Percentiles rank a stretch among this genome's conserved stretches.
phyloP scores from a whole-genome alignment of 1,140 invertebrate genomes.

The Oedothorax gibbosus region DNA sequence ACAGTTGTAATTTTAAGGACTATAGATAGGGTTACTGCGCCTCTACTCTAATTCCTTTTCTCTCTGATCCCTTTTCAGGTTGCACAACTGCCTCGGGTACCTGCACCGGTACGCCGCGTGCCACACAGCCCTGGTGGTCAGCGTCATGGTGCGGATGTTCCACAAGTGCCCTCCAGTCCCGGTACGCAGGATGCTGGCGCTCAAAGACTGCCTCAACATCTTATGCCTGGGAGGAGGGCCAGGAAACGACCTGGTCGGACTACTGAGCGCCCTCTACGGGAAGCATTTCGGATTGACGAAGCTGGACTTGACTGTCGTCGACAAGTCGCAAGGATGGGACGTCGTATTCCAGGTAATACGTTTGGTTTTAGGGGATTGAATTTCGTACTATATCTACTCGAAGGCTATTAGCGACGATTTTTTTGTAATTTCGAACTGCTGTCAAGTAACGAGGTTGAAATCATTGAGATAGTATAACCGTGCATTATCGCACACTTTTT shows the following conservation, averaged over 20 bases:
- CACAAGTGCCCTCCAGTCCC: slow-evolving; percentile 15
- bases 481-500: no score
- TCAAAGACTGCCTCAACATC: slow-evolving; percentile 4
- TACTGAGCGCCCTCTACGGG: slow-evolving; percentile 31
- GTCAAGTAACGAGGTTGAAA: no score
- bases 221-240: slow-evolving; percentile 18
- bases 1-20: no score
- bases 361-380: no score
- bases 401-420: no score
- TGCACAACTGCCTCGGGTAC: slow-evolving; percentile 7
- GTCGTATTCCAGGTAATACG: not conserved
- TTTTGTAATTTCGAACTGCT: not conserved
- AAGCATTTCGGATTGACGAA: slow-evolving; percentile 9
- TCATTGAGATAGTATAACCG: no score
- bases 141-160: slow-evolving; percentile 22
- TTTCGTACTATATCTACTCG: no score
- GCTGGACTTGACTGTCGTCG: slow-evolving; percentile 8
- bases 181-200: slow-evolving; percentile 6
- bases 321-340: slow-evolving; percentile 3
- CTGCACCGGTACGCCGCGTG: slow-evolving; percentile 6
- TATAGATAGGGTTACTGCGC: no score
- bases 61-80: no score
- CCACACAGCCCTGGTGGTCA: slow-evolving; percentile 10
- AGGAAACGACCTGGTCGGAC: slow-evolving; percentile 3
- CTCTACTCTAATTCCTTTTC: no score